These are phyloP conservation scores for Elachura formosa DNA, from an alignment of 2,113 vertebrate species.

Conservation along the genomic window DNA sequence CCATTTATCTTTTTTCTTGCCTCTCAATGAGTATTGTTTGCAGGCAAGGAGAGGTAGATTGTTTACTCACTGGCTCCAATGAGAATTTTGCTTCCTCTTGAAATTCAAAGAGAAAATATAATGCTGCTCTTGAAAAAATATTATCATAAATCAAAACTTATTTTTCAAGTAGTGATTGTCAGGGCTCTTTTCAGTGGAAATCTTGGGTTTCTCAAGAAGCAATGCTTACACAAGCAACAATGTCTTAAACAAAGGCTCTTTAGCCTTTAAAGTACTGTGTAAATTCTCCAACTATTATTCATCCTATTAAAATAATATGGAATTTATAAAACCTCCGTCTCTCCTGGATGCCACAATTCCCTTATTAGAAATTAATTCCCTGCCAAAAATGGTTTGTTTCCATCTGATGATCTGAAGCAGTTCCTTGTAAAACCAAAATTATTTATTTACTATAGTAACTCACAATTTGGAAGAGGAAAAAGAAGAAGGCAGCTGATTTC, in stretches of 20 bases:
- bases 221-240: neutral
- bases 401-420: neutral
- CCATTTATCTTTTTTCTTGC: neutral
- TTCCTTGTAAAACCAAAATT: neutral
- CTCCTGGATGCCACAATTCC: neutral
- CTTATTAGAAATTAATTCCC: slow-evolving; percentile 17
- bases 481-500: neutral
- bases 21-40: neutral
- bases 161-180: neutral
- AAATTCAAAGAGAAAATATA: neutral
- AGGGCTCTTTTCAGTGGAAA: neutral
- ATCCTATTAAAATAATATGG: neutral
- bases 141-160: neutral
- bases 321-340: neutral
- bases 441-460: neutral
- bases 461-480: neutral
- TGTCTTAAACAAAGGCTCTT: neutral
- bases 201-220: neutral
- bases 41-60: neutral
- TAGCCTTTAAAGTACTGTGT: neutral
- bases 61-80: neutral
- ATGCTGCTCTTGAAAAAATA: neutral
- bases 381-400: slow-evolving; percentile 17
- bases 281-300: neutral
- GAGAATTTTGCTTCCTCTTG: neutral